These are phyloP conservation scores for Crioceris asparagi DNA, from an alignment of 2,888 invertebrate species.

Conservation along the genomic window DNA sequence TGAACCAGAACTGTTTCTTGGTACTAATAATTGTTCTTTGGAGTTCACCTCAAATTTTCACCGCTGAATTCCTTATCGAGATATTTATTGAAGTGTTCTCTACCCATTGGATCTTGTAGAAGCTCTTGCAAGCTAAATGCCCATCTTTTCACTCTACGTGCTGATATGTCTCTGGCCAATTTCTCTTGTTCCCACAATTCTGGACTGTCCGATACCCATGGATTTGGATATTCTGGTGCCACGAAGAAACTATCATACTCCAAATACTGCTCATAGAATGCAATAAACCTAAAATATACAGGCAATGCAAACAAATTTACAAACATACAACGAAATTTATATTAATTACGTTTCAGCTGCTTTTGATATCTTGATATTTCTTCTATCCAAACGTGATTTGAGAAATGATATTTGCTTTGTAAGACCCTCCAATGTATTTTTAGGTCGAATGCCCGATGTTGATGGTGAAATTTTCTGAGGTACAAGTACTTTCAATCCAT, in stretches of 20 bases:
- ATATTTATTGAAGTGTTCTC: constrained; percentile 93
- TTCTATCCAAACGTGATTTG: constrained; percentile 68
- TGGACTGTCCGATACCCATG: constrained; percentile 91
- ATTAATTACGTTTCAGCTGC: constrained; percentile 85
- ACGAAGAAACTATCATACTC: constrained; percentile 95
- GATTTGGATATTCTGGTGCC: constrained; percentile 88
- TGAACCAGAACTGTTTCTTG: not conserved
- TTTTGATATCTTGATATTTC: constrained; percentile 86
- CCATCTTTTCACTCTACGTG: constrained; percentile 92
- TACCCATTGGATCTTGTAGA: constrained; percentile 86
- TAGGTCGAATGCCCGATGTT: constrained; percentile 34
- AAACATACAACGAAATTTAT: too few relatives aligned
- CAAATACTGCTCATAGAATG: constrained; percentile 89
- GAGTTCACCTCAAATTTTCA: constrained; percentile 90
- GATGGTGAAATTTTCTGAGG: constrained; percentile 48
- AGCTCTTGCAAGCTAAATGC: constrained; percentile 93
- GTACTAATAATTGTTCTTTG: constrained; percentile 4
- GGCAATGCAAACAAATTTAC: not conserved
- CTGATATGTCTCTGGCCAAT: constrained; percentile 83
- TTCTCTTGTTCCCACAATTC: constrained; percentile 98
- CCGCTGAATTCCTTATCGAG: constrained; percentile 97
- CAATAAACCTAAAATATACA: constrained; percentile 54
- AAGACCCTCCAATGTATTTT: constrained; percentile 36
- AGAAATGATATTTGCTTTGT: constrained; percentile 62
- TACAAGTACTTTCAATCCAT: constrained; percentile 38